phyloP scores from a whole-genome alignment of 2,888 invertebrate genomes.

The Epistrophe grossulariae region DNA sequence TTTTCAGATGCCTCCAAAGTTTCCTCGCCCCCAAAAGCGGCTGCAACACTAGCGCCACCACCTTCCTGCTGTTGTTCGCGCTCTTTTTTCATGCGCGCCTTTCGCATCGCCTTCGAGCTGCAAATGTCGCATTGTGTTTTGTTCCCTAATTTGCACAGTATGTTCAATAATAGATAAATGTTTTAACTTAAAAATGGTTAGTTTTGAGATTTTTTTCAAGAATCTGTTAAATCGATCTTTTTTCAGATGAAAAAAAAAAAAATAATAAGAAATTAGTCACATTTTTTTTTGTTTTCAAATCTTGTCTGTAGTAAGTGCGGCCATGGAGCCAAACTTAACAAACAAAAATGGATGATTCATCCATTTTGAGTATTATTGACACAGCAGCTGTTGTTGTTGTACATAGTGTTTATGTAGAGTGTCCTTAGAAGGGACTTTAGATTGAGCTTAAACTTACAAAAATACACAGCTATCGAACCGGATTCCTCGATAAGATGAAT shows the following conservation, averaged over 20 bases:
- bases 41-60: slow-evolving; percentile 81
- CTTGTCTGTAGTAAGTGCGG: slow-evolving; percentile 41
- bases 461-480: slow-evolving; percentile 94
- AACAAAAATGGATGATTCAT: slow-evolving; percentile 37
- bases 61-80: slow-evolving; percentile 84
- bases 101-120: slow-evolving; percentile 90
- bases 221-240: slow-evolving; percentile 49
- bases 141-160: slow-evolving; percentile 88
- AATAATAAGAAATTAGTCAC: slow-evolving; percentile 73
- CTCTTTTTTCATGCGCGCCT: slow-evolving; percentile 88
- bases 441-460: slow-evolving; percentile 88
- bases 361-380: slow-evolving; percentile 69
- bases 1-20: slow-evolving; percentile 65
- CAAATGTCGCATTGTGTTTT: slow-evolving; percentile 95
- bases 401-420: slow-evolving; percentile 36
- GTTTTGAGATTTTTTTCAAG: slow-evolving; percentile 42
- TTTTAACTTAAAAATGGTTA: slow-evolving; percentile 60
- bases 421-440: slow-evolving; percentile 25
- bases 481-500: slow-evolving; percentile 90
- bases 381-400: slow-evolving; percentile 56
- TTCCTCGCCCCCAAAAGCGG: slow-evolving; percentile 79
- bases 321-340: slow-evolving; percentile 50
- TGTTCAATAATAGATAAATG: slow-evolving; percentile 71
- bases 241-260: slow-evolving; percentile 7
- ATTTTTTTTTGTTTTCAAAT: slow-evolving; percentile 30